Base-by-base conservation (phyloP, 2,797 vertebrate genomes). In the Sebastes elongatus region DNA sequence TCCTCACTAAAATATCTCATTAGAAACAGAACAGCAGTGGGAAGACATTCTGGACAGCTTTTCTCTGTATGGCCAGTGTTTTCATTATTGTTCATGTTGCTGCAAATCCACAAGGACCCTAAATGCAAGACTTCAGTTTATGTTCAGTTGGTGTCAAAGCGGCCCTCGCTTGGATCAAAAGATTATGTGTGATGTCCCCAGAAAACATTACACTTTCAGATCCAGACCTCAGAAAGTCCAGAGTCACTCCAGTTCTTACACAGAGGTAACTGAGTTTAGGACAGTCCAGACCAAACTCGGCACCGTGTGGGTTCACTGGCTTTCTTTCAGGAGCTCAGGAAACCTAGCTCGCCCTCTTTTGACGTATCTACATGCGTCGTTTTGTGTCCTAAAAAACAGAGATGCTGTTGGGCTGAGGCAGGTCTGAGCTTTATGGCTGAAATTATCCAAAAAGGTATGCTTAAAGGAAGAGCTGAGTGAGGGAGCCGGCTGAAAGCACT, bases 321-420 rank as follows among this genome's bases (percentile, higher is more conserved):
- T 77, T 71, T 78, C 32, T 62, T 60, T 65, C 14, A 7, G 49
- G 71, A 72, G 59, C 71, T 81, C 55, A 57, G 4, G 69, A 73
- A 81, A 84, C 55, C 77, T 76, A 74, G 57, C 56, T 72, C 3
- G 0, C 6, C 38, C 25, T 86, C 49, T 72, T 80, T 56, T 8
- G 33, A 59, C 16, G 23, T 59, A 57, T 35, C 35, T 38, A 25
- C 4, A 30, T 30, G 27, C 4, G 10, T 71, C 4, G 4, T 74
- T 52, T 88, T 59, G 75, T 70, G 42, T 53, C 61, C 42, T 33
- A 33, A 60, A 77, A 81, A 79, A 78, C 76, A 75, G n/a, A 76
- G 18, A 69, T 20, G 28, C 42, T 76, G 9, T 2, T 71, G 22
- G 75, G 23, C 66, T 76, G 42, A 77, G 25, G 38, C 9, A 80